These are phyloP conservation scores for Dendroctonus ponderosae DNA, from an alignment of 1,140 invertebrate species.

Conservation along the genomic window DNA sequence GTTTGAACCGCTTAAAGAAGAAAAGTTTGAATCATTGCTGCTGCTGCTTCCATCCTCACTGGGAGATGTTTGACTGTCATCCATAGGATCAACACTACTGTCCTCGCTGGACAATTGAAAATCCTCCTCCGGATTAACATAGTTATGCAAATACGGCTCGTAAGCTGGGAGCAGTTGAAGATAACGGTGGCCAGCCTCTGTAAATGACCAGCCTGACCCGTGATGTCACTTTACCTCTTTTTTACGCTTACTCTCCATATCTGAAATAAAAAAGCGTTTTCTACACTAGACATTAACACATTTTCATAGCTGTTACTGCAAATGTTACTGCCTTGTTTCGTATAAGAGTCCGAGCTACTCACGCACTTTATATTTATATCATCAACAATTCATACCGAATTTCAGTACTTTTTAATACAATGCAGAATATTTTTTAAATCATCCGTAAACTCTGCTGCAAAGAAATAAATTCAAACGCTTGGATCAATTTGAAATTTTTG, in stretches of 20 bases:
- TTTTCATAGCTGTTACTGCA: background rate
- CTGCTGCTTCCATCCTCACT: conserved; percentile 7
- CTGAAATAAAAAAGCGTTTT: conserved; percentile 40
- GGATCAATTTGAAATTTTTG: too few relatives aligned
- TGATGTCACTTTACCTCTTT: conserved; percentile 51
- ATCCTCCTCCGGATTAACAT: background rate
- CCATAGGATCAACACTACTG: background rate
- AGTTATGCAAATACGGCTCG: conserved; percentile 22
- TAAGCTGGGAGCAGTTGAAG: conserved; percentile 32
- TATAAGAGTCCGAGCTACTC: too few relatives aligned
- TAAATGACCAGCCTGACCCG: conserved; percentile 40
- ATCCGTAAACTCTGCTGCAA: too few relatives aligned
- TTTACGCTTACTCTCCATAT: conserved; percentile 48
- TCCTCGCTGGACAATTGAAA: conserved; percentile 15
- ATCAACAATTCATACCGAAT: too few relatives aligned
- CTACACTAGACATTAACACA: too few relatives aligned
- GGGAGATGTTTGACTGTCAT: conserved; percentile 4
- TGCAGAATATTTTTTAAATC: too few relatives aligned
- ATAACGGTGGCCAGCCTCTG: conserved; percentile 36
- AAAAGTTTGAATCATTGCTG: background rate
- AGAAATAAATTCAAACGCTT: too few relatives aligned
- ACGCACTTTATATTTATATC: too few relatives aligned
- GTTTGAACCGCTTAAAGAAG: background rate
- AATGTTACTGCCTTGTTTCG: too few relatives aligned
- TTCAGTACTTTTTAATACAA: too few relatives aligned